Conservation (phyloP, 92 coral and sea anemone genomes). For the Paragorgia papillata region DNA sequence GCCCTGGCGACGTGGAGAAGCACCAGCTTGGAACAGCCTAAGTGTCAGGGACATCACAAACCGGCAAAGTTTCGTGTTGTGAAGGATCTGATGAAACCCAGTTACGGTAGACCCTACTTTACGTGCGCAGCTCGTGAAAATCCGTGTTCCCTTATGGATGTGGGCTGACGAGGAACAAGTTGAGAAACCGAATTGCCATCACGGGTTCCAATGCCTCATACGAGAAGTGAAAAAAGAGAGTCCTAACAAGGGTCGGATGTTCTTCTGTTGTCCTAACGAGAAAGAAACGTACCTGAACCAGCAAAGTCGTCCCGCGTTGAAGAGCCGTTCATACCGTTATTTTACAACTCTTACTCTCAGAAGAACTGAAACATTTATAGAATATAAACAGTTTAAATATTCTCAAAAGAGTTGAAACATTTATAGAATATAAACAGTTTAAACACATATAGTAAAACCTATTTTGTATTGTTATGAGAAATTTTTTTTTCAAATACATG, state of each 20-base stretch:
- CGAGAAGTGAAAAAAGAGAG: background rate
- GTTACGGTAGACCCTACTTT: conserved; percentile 9
- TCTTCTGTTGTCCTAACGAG: background rate
- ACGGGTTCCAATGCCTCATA: background rate
- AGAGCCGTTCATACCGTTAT: too few species aligned
- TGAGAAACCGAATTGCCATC: background rate
- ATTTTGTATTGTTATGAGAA: too few species aligned
- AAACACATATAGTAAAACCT: too few species aligned
- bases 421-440: too few species aligned
- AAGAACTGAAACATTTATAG: too few species aligned
- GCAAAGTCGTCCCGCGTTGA: too few species aligned
- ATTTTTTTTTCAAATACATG: too few species aligned
- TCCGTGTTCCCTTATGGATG: conserved; percentile 10
- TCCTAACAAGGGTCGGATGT: conserved; percentile 5
- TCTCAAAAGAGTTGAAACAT: too few species aligned
- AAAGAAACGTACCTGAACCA: background rate
- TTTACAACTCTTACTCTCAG: too few species aligned
- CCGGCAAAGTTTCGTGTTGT: conserved; percentile 8
- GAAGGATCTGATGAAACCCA: background rate
- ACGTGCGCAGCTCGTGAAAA: conserved; percentile 3
- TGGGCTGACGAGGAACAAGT: background rate
- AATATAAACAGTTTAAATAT: too few species aligned
- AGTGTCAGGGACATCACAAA: background rate
- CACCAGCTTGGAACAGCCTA: background rate
- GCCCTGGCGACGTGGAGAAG: background rate